phyloP scores from a whole-genome alignment of 2,888 invertebrate species.

The Ommatoiulus sabulosus region DNA sequence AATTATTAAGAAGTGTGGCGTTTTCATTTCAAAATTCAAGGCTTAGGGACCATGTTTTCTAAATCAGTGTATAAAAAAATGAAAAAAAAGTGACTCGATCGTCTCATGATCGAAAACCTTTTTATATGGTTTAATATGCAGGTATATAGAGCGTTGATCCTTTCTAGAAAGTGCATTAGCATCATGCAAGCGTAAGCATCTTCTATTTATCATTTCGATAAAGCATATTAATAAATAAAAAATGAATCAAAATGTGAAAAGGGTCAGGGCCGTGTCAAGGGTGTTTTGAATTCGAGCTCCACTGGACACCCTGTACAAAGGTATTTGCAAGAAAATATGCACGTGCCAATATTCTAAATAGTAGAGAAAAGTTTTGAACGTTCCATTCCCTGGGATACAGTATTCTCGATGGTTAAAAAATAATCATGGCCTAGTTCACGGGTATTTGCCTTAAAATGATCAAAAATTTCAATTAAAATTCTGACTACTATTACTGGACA shows the following conservation, averaged over 20 bases:
- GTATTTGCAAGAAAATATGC: background rate
- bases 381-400: background rate
- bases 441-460: background rate
- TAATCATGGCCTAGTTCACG: background rate
- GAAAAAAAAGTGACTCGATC: background rate
- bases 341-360: background rate
- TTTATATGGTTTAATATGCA: background rate
- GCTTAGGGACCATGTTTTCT: background rate
- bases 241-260: too few species aligned
- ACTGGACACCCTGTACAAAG: too few species aligned
- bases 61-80: background rate
- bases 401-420: background rate
- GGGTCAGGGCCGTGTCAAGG: too few species aligned
- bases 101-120: background rate
- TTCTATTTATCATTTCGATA: background rate
- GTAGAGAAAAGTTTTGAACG: background rate
- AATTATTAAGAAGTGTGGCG: background rate
- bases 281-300: too few species aligned
- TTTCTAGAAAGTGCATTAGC: slow-evolving; percentile 27
- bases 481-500: background rate
- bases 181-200: background rate
- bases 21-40: background rate
- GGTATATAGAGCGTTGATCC: background rate
- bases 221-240: background rate
- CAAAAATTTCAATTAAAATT: background rate